A percentile compares a stretch with the other conserved stretches of the same genome.
Conservation (phyloP, 2,113 vertebrate species). For the Origma solitaria region DNA sequence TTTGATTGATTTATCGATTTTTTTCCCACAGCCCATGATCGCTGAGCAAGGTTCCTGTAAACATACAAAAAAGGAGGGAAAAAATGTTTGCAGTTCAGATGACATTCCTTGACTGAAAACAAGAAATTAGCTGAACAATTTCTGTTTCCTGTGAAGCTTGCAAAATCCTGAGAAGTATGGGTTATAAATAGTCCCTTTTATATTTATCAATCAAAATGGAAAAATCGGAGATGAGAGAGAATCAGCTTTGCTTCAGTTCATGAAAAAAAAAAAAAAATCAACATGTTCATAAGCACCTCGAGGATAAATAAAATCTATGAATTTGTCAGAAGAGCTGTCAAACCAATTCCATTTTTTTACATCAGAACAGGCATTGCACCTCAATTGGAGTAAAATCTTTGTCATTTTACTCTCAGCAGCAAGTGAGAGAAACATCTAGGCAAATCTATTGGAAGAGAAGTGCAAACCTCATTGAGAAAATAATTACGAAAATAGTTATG, state of each 20-base stretch:
- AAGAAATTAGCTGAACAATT: neutral
- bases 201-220: neutral
- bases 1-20: conserved; percentile 92
- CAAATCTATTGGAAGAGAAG: neutral
- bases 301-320: neutral
- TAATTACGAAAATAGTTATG: neutral
- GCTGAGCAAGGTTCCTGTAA: conserved; percentile 91
- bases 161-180: neutral
- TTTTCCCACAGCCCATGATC: conserved; percentile 86
- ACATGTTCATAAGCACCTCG: neutral
- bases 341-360: neutral
- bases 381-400: neutral
- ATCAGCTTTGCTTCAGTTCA: neutral
- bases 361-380: neutral
- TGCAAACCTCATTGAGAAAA: neutral
- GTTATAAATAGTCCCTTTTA: neutral
- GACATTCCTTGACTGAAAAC: neutral
- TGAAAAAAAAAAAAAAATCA: neutral
- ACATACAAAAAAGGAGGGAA: neutral
- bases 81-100: neutral
- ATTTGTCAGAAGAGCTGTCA: neutral
- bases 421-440: neutral
- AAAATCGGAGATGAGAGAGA: neutral
- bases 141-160: neutral
- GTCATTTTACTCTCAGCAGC: neutral